A percentile compares a stretch with the other conserved stretches of the same genome.
These are phyloP conservation scores for Phaetusa simplex DNA, from an alignment of 2,113 vertebrate species.

Conservation along the genomic window DNA sequence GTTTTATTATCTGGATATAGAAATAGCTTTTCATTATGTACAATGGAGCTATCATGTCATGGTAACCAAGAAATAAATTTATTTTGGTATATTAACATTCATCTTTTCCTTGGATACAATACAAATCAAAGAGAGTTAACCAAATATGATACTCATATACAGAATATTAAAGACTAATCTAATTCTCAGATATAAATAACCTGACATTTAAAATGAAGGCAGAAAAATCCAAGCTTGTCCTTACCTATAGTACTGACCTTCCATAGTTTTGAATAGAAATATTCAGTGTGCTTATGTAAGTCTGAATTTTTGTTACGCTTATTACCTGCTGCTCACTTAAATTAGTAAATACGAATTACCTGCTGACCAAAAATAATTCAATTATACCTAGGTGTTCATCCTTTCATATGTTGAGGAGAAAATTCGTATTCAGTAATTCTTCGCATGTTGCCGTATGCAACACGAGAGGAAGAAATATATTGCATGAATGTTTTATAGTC, in stretches of 20 bases:
- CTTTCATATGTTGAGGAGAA: background rate
- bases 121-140: background rate
- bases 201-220: background rate
- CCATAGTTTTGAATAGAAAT: background rate
- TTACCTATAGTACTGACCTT: background rate
- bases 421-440: background rate
- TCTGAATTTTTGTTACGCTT: background rate
- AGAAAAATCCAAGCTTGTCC: background rate
- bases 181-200: background rate
- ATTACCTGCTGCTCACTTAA: background rate
- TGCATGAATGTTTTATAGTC: accelerated
- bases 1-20: background rate
- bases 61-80: background rate
- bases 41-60: background rate
- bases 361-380: background rate
- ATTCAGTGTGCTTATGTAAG: background rate
- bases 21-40: background rate
- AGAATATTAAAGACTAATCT: background rate
- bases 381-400: background rate
- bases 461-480: background rate
- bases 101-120: background rate
- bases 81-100: background rate
- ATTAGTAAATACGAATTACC: background rate
- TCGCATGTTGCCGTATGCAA: background rate
- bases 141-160: background rate